Evolutionary conservation across 2,113 vertebrate genomes (phyloP).

Genomic region (Triplophysa siluroides): DNA sequence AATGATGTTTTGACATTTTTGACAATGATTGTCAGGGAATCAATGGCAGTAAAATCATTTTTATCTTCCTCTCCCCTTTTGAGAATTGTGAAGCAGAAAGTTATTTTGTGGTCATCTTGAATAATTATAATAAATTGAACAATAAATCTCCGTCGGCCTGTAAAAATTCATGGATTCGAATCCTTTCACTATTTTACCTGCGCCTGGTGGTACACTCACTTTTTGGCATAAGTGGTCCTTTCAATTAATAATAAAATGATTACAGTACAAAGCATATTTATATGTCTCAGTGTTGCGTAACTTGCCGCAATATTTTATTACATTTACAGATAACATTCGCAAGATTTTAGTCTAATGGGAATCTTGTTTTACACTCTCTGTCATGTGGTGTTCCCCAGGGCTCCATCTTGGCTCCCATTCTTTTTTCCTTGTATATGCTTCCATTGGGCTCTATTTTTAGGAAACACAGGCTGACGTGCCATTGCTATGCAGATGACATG

Average conservation of each 20-base stretch:
- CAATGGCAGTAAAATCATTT: neutral
- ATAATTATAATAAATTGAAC: no score
- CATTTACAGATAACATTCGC: neutral
- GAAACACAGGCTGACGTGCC: no score
- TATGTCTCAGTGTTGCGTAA: neutral
- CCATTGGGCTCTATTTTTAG: no score
- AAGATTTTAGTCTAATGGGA: neutral
- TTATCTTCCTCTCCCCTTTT: neutral
- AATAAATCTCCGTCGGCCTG: neutral
- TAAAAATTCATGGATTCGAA: neutral
- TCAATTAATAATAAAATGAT: neutral
- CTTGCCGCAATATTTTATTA: neutral
- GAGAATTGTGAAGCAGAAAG: neutral
- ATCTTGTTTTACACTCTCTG: neutral
- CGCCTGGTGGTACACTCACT: neutral
- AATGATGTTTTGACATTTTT: neutral
- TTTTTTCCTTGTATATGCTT: no score
- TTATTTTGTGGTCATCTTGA: slow-evolving; percentile 3
- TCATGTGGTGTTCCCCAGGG: no score
- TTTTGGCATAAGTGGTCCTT: neutral
- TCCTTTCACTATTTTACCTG: neutral
- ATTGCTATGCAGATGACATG: no score
- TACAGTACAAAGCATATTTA: neutral
- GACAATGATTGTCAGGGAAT: neutral
- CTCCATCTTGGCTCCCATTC: no score